These are phyloP conservation scores for Hyphantria cunea DNA, from an alignment of 1,140 invertebrate genomes.

Conservation along the genomic window DNA sequence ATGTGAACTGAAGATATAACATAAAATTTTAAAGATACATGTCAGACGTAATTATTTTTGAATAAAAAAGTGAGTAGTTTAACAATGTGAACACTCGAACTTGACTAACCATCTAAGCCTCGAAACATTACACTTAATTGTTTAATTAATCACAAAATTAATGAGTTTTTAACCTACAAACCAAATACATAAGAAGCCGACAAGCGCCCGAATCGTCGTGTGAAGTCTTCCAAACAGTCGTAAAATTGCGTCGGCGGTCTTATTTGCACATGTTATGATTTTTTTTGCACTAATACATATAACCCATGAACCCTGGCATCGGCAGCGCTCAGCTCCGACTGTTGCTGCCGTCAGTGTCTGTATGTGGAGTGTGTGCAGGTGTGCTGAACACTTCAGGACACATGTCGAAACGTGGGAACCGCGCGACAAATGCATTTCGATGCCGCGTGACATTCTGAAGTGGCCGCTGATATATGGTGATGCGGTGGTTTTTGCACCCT, in stretches of 20 bases:
- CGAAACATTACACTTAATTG: no score
- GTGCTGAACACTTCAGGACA: slow-evolving; percentile 34
- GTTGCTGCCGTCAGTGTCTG: neutral
- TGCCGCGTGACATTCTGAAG: slow-evolving; percentile 6
- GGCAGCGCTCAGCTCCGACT: no score
- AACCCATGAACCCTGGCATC: neutral
- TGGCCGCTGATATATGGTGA: slow-evolving; percentile 4
- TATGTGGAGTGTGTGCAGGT: slow-evolving; percentile 34
- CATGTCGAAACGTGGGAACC: slow-evolving; percentile 24
- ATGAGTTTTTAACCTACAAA: no score
- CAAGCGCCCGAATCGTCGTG: neutral
- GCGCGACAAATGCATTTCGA: slow-evolving; percentile 2
- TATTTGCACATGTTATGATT: slow-evolving; percentile 1
- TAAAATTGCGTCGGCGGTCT: neutral
- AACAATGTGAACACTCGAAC: no score
- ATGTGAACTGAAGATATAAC: no score
- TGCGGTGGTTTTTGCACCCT: neutral
- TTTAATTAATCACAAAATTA: no score
- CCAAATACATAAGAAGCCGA: no score
- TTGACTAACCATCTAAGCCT: no score
- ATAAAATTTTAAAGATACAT: no score
- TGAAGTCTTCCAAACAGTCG: neutral
- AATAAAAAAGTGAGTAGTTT: no score
- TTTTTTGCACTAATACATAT: neutral
- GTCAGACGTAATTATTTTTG: no score